Conservation (phyloP, 2,888 invertebrate species). For the Augochlorella aurata region DNA sequence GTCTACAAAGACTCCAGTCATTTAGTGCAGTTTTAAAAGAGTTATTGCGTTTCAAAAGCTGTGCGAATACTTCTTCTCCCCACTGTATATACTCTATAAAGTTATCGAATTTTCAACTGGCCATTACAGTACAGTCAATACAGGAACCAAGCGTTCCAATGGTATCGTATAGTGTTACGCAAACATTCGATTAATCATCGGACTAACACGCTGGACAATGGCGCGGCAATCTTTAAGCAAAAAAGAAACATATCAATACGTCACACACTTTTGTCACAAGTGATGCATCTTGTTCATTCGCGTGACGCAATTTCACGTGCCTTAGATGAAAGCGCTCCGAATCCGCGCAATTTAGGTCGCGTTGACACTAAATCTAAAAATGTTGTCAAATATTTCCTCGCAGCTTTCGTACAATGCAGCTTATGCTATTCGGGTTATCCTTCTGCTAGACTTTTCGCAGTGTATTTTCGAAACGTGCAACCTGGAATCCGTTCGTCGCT, state of each 20-base stretch:
- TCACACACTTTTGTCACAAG: neutral
- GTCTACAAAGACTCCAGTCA: too few species aligned
- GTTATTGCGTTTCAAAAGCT: too few species aligned
- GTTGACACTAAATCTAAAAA: slow-evolving; percentile 29
- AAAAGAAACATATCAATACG: neutral
- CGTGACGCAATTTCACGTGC: neutral
- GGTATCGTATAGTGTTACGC: neutral
- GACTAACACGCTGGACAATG: neutral
- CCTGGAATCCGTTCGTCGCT: neutral
- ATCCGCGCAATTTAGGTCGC: slow-evolving; percentile 15
- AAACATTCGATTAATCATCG: neutral
- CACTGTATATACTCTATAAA: too few species aligned
- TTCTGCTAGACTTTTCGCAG: slow-evolving; percentile 5
- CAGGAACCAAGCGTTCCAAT: neutral
- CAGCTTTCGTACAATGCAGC: slow-evolving; percentile 1
- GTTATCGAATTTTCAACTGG: too few species aligned
- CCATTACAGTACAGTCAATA: too few species aligned
- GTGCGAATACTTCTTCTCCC: too few species aligned
- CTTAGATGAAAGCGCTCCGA: neutral
- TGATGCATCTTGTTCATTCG: neutral
- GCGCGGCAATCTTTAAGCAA: neutral
- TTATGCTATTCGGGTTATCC: neutral
- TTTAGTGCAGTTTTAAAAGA: too few species aligned
- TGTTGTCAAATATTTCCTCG: slow-evolving; percentile 29
- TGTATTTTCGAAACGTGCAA: neutral